Evolutionary conservation across 2,797 vertebrate species (phyloP).

Genomic region (Pristis pectinata): DNA sequence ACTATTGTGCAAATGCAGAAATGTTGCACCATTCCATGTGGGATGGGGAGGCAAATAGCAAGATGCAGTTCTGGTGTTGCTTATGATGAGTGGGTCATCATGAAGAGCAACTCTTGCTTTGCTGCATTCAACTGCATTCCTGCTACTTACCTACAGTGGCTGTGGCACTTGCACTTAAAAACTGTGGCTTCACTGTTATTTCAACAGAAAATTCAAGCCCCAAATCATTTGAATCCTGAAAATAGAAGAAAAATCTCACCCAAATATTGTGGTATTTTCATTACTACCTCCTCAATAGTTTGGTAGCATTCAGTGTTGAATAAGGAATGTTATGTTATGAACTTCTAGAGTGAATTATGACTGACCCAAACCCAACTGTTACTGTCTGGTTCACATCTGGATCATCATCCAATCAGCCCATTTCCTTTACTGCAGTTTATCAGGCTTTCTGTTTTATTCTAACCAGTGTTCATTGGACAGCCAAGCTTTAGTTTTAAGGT

Average conservation of each 20-base stretch:
- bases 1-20: too few relatives aligned
- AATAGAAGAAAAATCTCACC: not conserved
- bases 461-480: not conserved
- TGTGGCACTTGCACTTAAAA: not conserved
- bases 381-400: not conserved
- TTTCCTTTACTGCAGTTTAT: not conserved
- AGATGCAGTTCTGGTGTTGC: not conserved
- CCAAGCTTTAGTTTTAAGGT: not conserved
- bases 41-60: not conserved
- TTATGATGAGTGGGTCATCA: not conserved
- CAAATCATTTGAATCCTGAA: not conserved
- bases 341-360: not conserved
- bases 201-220: not conserved
- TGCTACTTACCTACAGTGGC: not conserved
- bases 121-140: not conserved
- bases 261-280: not conserved
- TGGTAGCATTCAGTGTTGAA: not conserved
- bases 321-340: not conserved
- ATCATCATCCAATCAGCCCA: not conserved
- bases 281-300: not conserved
- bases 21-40: too few relatives aligned
- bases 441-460: not conserved
- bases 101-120: too few relatives aligned
- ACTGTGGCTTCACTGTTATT: not conserved
- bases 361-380: not conserved